Conservation (phyloP, 2,113 vertebrate genomes). For the Malurus cyaneus region DNA sequence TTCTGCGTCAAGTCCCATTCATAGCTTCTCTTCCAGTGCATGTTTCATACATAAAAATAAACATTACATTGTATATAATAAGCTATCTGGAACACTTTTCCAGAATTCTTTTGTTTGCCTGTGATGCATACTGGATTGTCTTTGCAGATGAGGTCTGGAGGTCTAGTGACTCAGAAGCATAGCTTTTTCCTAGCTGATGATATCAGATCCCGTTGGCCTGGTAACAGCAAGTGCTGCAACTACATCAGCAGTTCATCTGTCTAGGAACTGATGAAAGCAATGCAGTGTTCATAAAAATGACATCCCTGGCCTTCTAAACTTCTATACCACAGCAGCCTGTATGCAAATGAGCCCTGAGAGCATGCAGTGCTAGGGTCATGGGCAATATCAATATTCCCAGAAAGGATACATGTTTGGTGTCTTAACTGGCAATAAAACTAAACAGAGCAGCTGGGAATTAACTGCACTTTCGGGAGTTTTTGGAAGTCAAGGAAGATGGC, state of each 20-base stretch:
- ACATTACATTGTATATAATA: neutral
- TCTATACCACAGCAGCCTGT: neutral
- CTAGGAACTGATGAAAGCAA: neutral
- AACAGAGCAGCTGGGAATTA: neutral
- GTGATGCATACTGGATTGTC: neutral
- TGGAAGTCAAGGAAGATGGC: neutral
- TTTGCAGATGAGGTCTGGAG: neutral
- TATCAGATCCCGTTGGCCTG: neutral
- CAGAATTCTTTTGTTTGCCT: neutral
- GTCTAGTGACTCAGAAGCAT: neutral
- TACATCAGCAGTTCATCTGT: neutral
- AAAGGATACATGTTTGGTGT: neutral
- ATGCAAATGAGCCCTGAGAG: neutral
- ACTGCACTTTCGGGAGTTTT: neutral
- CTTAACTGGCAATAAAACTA: neutral
- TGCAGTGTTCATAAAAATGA: neutral
- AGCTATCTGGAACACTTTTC: neutral
- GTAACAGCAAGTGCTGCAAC: neutral
- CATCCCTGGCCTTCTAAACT: neutral
- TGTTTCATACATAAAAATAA: neutral
- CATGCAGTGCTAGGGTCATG: neutral
- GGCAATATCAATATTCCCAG: neutral
- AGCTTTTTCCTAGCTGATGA: neutral
- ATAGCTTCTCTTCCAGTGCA: neutral
- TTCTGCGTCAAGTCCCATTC: neutral